A percentile compares a stretch with the other conserved stretches of the same genome.
These are phyloP conservation scores for Campylorhamphus procurvoides DNA, from an alignment of 2,113 vertebrate genomes.

Conservation along the genomic window DNA sequence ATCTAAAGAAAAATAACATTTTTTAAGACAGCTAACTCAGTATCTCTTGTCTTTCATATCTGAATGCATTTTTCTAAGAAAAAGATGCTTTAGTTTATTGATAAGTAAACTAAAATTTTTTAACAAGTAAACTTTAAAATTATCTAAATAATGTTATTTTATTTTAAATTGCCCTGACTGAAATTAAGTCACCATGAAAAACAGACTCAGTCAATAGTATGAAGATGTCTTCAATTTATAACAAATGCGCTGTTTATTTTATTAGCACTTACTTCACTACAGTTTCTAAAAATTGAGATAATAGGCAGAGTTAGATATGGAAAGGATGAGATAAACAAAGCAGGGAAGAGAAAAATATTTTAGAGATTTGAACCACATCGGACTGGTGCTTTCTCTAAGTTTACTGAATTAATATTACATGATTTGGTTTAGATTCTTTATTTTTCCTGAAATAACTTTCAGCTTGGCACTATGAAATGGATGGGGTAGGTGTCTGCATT, in stretches of 20 bases:
- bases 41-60: not conserved
- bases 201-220: not conserved
- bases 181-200: slow-evolving; percentile 18
- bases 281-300: not conserved
- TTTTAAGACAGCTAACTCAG: not conserved
- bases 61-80: not conserved
- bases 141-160: not conserved
- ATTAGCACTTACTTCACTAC: not conserved
- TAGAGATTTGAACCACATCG: not conserved
- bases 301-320: not conserved
- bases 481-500: not conserved
- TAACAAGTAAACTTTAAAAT: not conserved
- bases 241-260: not conserved
- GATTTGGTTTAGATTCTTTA: not conserved
- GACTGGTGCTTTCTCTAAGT: not conserved
- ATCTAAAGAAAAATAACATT: not conserved
- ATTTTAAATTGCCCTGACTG: not conserved
- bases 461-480: not conserved
- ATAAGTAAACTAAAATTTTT: not conserved
- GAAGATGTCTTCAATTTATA: not conserved
- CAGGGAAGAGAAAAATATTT: not conserved
- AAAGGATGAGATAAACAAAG: not conserved
- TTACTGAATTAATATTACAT: not conserved
- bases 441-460: not conserved
- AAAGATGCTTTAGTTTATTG: not conserved